A percentile compares a stretch with the other conserved stretches of the same genome.
phyloP scores from a whole-genome alignment of 1,140 invertebrate genomes.

The Bathynomus jamesi region DNA sequence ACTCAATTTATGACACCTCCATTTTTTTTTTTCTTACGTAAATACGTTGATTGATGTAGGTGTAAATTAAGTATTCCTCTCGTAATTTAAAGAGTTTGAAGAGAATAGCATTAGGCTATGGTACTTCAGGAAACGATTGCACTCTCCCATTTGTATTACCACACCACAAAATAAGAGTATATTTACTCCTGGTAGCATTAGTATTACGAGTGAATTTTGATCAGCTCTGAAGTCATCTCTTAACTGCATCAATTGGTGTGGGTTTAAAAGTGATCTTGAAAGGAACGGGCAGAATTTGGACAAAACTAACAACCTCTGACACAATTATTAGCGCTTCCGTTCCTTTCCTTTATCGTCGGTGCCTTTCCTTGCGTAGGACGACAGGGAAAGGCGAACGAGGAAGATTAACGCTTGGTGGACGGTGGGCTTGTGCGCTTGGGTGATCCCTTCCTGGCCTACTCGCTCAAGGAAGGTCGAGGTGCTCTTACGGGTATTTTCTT shows the following conservation, averaged over 20 bases:
- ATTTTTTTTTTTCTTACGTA: no score
- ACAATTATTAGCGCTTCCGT: background rate
- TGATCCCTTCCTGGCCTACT: background rate
- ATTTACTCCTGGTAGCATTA: no score
- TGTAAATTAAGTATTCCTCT: no score
- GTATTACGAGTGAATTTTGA: no score
- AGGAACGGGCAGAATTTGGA: background rate
- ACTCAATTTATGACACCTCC: no score
- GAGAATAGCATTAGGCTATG: no score
- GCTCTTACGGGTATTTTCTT: slow-evolving; percentile 44
- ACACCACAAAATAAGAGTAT: no score
- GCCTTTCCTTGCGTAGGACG: background rate
- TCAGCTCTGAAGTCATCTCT: background rate
- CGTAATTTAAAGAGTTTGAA: no score
- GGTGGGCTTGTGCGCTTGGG: slow-evolving; percentile 24
- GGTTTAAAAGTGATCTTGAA: background rate
- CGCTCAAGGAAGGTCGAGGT: slow-evolving; percentile 19
- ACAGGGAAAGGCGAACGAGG: background rate
- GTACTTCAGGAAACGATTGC: no score
- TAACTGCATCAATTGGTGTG: background rate
- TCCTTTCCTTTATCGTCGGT: background rate
- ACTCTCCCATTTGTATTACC: no score
- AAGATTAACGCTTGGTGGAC: slow-evolving; percentile 31
- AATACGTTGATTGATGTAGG: no score
- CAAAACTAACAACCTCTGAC: background rate